Percentiles rank a stretch among this genome's conserved stretches.
Conservation (phyloP, 2,113 vertebrate species). For the Chaetorhynchus papuensis region DNA sequence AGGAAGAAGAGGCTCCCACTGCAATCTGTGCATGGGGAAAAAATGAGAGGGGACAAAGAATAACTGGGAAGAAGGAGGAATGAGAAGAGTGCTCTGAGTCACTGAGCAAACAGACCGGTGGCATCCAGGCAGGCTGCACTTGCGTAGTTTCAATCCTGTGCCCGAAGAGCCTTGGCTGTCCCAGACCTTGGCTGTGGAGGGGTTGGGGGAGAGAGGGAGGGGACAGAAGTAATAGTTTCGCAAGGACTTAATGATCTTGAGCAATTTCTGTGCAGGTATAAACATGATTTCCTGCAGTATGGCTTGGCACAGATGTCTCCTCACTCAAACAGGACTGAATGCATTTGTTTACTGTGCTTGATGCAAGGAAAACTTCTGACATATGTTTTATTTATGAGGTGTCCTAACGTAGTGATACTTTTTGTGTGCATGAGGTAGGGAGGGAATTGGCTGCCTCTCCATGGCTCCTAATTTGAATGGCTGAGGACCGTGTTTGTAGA, state of each 20-base stretch:
- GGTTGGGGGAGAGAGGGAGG: not conserved
- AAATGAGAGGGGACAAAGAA: not conserved
- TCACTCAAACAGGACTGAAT: not conserved
- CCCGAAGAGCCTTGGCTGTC: not conserved
- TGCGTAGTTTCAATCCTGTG: not conserved
- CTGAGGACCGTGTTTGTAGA: not conserved
- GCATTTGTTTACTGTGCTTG: slow-evolving; percentile 18
- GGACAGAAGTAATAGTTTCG: not conserved
- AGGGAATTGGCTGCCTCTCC: not conserved
- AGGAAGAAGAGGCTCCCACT: not conserved
- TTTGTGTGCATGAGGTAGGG: not conserved
- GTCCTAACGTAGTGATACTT: not conserved
- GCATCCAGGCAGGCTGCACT: not conserved
- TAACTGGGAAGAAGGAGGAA: not conserved
- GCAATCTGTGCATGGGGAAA: not conserved
- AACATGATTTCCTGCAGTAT: slow-evolving; percentile 25
- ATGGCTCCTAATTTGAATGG: not conserved
- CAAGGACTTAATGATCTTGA: slow-evolving; percentile 34
- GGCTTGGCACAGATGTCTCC: not conserved
- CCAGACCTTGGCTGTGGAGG: not conserved
- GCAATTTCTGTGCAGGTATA: slow-evolving; percentile 56
- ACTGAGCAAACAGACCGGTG: not conserved
- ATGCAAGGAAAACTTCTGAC: not conserved
- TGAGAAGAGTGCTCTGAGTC: not conserved
- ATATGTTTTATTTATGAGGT: slow-evolving; percentile 2